Percentiles rank a stretch among this genome's conserved stretches.
Conservation (phyloP, 2,888 invertebrate species). For the Sepiola atlantica region DNA sequence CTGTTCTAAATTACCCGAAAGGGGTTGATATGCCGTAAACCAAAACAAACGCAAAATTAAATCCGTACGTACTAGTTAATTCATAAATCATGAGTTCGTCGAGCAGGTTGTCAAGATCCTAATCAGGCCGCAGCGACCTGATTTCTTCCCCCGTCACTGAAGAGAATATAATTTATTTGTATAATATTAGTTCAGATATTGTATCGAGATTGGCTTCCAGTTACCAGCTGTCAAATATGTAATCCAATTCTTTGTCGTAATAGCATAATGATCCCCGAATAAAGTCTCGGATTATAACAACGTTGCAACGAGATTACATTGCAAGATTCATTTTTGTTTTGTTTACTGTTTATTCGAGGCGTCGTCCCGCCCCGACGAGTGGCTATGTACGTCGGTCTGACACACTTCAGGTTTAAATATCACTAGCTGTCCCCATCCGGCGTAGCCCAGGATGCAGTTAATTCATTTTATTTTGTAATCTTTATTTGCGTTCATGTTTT, state of each 20-base stretch:
- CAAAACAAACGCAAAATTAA: too few species aligned
- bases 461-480: too few species aligned
- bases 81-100: not conserved
- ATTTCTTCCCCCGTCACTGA: not conserved
- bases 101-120: not conserved
- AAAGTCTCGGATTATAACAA: constrained; percentile 6
- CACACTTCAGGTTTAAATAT: too few species aligned
- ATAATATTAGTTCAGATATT: not conserved
- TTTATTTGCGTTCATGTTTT: too few species aligned
- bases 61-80: not conserved
- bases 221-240: constrained; percentile 32
- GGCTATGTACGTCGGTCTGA: too few species aligned
- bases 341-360: not conserved
- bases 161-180: not conserved
- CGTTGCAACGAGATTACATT: not conserved
- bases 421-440: too few species aligned
- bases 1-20: too few species aligned
- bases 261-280: not conserved
- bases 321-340: not conserved
- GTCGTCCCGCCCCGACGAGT: too few species aligned
- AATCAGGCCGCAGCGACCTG: not conserved
- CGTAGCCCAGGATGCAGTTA: too few species aligned
- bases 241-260: not conserved
- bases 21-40: too few species aligned
- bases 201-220: not conserved